A percentile compares a stretch with the other conserved stretches of the same genome.
These are phyloP conservation scores for Cylindroiulus punctatus DNA, from an alignment of 2,888 invertebrate species.

Conservation along the genomic window DNA sequence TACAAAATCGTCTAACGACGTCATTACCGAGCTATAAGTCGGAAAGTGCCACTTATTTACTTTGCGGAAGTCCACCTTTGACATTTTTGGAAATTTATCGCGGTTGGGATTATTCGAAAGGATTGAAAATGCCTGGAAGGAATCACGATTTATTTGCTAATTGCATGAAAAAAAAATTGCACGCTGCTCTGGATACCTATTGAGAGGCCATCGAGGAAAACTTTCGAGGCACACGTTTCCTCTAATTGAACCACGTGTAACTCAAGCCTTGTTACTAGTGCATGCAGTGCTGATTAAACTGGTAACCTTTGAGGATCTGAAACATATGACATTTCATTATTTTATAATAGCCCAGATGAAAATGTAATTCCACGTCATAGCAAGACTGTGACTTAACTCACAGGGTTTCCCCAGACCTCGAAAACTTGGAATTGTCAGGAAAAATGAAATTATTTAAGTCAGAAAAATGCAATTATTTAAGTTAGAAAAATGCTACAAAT, in stretches of 20 bases:
- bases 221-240: neutral
- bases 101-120: neutral
- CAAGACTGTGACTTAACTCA: no score
- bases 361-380: neutral
- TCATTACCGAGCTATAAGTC: neutral
- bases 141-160: slow-evolving; percentile 36
- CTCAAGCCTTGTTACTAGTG: neutral
- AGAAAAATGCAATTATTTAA: no score
- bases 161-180: slow-evolving; percentile 3
- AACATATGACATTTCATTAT: neutral
- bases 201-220: neutral
- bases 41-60: neutral
- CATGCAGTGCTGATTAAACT: neutral
- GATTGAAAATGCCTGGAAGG: neutral
- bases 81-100: neutral
- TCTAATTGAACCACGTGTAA: slow-evolving; percentile 39
- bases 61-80: slow-evolving; percentile 5
- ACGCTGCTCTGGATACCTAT: slow-evolving; percentile 5
- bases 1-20: neutral
- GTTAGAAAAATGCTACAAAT: no score
- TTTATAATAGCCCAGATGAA: neutral
- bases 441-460: no score
- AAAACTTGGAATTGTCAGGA: no score
- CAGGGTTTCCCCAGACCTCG: no score
- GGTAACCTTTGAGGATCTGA: no score